phyloP scores from a whole-genome alignment of 1,140 invertebrate genomes.

The Drosophila sp. region DNA sequence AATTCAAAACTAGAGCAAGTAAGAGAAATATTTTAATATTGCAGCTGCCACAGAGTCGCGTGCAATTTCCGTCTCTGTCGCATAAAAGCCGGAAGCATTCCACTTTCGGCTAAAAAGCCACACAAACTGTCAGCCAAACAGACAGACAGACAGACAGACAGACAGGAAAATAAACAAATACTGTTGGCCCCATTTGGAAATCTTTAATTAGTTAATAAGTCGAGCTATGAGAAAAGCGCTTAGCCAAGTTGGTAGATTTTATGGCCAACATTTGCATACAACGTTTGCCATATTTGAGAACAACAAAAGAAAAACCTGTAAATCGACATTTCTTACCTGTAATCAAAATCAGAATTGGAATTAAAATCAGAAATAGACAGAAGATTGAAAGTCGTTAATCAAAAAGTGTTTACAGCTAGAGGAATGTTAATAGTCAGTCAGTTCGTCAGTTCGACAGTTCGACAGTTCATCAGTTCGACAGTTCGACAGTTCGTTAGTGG shows the following conservation, averaged over 20 bases:
- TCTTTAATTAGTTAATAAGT: slow-evolving; percentile 51
- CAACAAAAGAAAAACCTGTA: slow-evolving; percentile 30
- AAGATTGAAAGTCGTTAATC: slow-evolving; percentile 28
- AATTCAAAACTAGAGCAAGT: slow-evolving; percentile 22
- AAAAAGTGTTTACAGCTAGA: slow-evolving; percentile 21
- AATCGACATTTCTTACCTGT: slow-evolving; percentile 7
- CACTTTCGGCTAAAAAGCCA: slow-evolving; percentile 34
- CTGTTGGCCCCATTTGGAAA: slow-evolving; percentile 42
- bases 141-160: neutral
- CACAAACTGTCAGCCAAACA: neutral
- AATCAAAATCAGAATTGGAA: slow-evolving; percentile 18
- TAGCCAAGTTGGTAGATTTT: slow-evolving; percentile 31
- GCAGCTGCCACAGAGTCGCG: slow-evolving; percentile 18
- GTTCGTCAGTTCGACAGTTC: neutral
- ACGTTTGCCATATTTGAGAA: slow-evolving; percentile 10
- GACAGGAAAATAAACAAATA: slow-evolving; percentile 17
- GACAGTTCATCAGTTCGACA: neutral
- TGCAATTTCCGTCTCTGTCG: slow-evolving; percentile 42
- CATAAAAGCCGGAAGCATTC: slow-evolving; percentile 45
- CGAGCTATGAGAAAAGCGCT: slow-evolving; percentile 20
- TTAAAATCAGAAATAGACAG: slow-evolving; percentile 8
- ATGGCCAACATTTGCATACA: slow-evolving; percentile 47
- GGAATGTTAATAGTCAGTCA: slow-evolving; percentile 5
- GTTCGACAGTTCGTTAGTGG: slow-evolving; percentile 5
- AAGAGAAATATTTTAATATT: slow-evolving; percentile 28